A percentile compares a stretch with the other conserved stretches of the same genome.
These are phyloP conservation scores for Operophtera brumata DNA, from an alignment of 2,888 invertebrate genomes.

Conservation along the genomic window DNA sequence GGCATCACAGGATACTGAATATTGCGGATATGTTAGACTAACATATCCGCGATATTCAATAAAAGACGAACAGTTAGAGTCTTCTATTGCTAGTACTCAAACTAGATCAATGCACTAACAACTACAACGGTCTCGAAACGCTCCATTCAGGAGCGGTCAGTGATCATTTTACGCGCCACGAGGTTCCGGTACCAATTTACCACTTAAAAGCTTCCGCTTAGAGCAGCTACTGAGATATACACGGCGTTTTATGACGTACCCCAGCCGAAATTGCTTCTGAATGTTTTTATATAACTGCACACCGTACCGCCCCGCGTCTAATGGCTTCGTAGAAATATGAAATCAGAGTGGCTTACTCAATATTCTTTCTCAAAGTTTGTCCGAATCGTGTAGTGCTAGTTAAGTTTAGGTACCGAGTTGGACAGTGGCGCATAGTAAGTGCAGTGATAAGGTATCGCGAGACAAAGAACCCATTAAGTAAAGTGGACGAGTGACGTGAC, in stretches of 20 bases:
- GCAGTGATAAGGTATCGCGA: conserved; percentile 71
- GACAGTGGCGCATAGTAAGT: conserved; percentile 51
- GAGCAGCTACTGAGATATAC: conserved; percentile 49
- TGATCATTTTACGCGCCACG: conserved; percentile 73
- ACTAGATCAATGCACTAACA: conserved; percentile 65
- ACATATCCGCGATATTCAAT: too few relatives aligned
- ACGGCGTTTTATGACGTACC: conserved; percentile 55
- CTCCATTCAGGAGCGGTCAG: conserved; percentile 57
- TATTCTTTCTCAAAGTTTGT: conserved; percentile 4
- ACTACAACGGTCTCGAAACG: conserved; percentile 37
- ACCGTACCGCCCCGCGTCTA: conserved; percentile 14
- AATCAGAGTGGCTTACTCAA: conserved; percentile 17
- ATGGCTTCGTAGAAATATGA: conserved; percentile 24
- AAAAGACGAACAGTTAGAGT: too few relatives aligned
- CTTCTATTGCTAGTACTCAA: conserved; percentile 39
- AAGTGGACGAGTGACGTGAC: conserved; percentile 71
- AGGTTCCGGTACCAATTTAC: conserved; percentile 78
- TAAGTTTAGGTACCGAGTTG: conserved; percentile 40
- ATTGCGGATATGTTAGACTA: conserved; percentile 24
- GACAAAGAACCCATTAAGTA: conserved; percentile 79
- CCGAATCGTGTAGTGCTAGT: conserved; percentile 10
- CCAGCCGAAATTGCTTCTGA: conserved; percentile 44
- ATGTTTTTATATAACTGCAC: conserved; percentile 37
- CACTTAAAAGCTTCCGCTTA: conserved; percentile 77
- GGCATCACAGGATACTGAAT: conserved; percentile 13